These are phyloP conservation scores for Mareca strepera DNA, from an alignment of 2,797 vertebrate species.

Conservation along the genomic window DNA sequence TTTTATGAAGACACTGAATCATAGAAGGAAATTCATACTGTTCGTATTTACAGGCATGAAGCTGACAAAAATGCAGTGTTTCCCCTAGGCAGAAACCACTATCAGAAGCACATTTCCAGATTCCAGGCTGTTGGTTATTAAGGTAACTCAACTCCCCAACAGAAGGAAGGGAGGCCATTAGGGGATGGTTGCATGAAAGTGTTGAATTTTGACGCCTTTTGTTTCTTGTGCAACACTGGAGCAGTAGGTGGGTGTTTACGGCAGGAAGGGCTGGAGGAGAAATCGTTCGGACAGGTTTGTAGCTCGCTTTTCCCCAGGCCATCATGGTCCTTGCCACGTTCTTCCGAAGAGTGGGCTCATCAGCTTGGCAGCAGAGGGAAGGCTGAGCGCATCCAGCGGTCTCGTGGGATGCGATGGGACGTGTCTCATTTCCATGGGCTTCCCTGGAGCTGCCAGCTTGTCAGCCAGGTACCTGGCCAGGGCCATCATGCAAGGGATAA, in stretches of 20 bases:
- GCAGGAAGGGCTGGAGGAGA: background rate
- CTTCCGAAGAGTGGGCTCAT: background rate
- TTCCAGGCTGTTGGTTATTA: background rate
- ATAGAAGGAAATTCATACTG: background rate
- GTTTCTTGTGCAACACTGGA: background rate
- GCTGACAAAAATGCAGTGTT: background rate
- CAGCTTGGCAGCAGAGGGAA: background rate
- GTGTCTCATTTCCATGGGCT: background rate
- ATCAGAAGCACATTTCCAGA: background rate
- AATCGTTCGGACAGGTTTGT: background rate
- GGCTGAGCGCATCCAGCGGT: background rate
- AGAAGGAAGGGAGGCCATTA: background rate
- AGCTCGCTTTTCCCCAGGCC: background rate
- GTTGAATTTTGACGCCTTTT: rapidly evolving
- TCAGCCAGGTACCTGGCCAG: background rate
- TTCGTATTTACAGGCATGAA: background rate
- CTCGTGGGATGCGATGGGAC: background rate
- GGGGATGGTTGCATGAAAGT: background rate
- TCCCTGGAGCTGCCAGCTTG: background rate
- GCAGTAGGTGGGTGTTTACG: background rate
- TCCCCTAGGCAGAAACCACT: background rate
- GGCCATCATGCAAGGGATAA: background rate
- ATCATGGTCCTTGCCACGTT: rapidly evolving
- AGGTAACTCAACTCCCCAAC: background rate
- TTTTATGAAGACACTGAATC: background rate